Conservation (phyloP, 2,888 invertebrate genomes). For the Amitus sp. region DNA sequence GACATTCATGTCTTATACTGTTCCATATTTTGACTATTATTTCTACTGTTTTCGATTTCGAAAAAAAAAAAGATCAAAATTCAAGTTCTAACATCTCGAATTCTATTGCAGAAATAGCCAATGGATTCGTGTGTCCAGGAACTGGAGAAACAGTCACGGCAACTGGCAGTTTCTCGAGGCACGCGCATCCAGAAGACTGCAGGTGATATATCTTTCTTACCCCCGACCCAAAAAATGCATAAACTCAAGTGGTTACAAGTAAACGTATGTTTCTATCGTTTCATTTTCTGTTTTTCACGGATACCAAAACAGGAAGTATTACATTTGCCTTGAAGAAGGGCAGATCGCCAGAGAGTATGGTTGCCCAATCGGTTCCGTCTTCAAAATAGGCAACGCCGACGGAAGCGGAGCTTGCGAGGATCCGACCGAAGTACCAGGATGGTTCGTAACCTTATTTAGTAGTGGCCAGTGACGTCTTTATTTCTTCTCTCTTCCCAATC, state of each 20-base stretch:
- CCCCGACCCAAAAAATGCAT: no score
- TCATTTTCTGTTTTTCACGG: no score
- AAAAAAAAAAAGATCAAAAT: no score
- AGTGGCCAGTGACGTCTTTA: no score
- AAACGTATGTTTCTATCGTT: no score
- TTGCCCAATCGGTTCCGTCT: conserved; percentile 94
- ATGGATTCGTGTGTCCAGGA: conserved; percentile 88
- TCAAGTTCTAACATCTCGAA: background rate
- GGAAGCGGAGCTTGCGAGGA: conserved; percentile 94
- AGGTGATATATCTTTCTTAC: no score
- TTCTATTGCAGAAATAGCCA: conserved; percentile 83
- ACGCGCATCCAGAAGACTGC: conserved; percentile 94
- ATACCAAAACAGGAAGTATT: no score
- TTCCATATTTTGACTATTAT: no score
- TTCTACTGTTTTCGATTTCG: no score
- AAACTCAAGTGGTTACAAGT: no score
- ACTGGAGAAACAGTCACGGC: conserved; percentile 83
- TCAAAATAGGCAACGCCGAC: conserved; percentile 91
- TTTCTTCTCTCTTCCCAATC: no score
- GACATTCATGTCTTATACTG: no score
- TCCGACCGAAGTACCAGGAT: conserved; percentile 95
- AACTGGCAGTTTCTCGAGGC: conserved; percentile 89
- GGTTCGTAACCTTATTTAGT: conserved; percentile 73
- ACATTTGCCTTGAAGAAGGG: conserved; percentile 93
- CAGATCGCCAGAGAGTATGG: conserved; percentile 92